A percentile compares a stretch with the other conserved stretches of the same genome.
Evolutionary conservation across 1,140 invertebrate genomes (phyloP).

Genomic region (Drosophila nasuta): DNA sequence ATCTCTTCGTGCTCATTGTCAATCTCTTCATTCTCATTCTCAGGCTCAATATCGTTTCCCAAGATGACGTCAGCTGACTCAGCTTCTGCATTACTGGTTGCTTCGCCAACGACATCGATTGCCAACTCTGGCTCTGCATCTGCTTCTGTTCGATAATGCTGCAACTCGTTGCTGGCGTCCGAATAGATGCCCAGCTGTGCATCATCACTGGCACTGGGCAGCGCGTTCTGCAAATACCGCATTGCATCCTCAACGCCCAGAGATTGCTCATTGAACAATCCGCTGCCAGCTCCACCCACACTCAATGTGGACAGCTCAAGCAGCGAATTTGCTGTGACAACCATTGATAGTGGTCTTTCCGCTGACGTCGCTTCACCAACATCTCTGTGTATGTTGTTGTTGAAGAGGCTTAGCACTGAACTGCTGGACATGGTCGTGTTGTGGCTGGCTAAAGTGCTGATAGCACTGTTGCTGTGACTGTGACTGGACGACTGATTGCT

Average conservation of each 20-base stretch:
- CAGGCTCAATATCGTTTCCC: background rate
- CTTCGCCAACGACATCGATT: slow-evolving; percentile 43
- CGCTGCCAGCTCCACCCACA: slow-evolving; percentile 15
- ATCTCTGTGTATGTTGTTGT: slow-evolving; percentile 18
- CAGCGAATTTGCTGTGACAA: slow-evolving; percentile 51
- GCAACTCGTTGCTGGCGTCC: slow-evolving; percentile 32
- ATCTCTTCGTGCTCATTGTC: background rate
- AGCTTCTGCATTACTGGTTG: background rate
- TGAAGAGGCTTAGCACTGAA: slow-evolving; percentile 35
- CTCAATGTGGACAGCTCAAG: slow-evolving; percentile 56
- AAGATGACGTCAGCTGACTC: slow-evolving; percentile 9
- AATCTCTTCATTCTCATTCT: background rate
- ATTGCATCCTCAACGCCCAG: slow-evolving; percentile 36
- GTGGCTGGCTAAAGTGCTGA: slow-evolving; percentile 52
- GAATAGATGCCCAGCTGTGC: slow-evolving; percentile 45
- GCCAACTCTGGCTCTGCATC: slow-evolving; percentile 20
- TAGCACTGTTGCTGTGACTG: slow-evolving; percentile 56
- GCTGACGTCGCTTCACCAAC: slow-evolving; percentile 14
- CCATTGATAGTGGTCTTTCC: slow-evolving; percentile 9
- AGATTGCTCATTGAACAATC: slow-evolving; percentile 41
- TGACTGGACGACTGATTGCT: slow-evolving; percentile 48
- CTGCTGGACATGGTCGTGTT: slow-evolving; percentile 47
- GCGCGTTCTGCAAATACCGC: slow-evolving; percentile 20
- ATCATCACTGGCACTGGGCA: slow-evolving; percentile 39
- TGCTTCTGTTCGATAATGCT: slow-evolving; percentile 1